A percentile compares a stretch with the other conserved stretches of the same genome.
Evolutionary conservation across 2,888 invertebrate genomes (phyloP).

Genomic region (Amitus sp.): DNA sequence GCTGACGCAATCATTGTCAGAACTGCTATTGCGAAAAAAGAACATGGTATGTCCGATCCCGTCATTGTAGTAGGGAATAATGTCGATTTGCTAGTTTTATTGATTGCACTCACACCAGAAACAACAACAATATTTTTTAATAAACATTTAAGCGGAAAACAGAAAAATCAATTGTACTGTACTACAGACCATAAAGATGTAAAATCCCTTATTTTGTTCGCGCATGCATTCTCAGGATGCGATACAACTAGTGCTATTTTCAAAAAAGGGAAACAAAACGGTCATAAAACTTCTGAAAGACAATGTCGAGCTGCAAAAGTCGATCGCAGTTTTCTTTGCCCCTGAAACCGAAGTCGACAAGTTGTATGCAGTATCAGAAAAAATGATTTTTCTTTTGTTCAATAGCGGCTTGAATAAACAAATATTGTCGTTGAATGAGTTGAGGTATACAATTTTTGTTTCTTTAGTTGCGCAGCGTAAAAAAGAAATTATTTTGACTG

Average conservation of each 20-base stretch:
- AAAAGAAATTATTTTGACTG: background rate
- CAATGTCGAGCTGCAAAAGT: conserved; percentile 3
- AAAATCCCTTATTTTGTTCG: background rate
- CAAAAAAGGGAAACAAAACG: conserved; percentile 7
- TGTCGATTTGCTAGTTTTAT: conserved; percentile 20
- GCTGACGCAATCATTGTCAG: conserved; percentile 34
- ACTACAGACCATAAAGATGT: background rate
- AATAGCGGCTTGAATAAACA: background rate
- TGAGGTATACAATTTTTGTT: background rate
- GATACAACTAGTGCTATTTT: conserved; percentile 12
- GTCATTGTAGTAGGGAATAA: conserved; percentile 29
- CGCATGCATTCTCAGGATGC: conserved; percentile 14
- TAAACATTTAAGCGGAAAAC: background rate
- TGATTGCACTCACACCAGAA: background rate
- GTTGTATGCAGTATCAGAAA: background rate
- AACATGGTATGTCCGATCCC: conserved; percentile 13
- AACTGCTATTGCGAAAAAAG: conserved; percentile 13
- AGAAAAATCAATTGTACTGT: background rate
- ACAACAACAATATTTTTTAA: background rate
- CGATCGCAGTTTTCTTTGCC: background rate
- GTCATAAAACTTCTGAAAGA: background rate
- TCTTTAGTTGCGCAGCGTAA: background rate
- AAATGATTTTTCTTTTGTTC: background rate
- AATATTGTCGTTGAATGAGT: background rate
- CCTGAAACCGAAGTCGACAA: background rate